Evolutionary conservation across 2,113 vertebrate species (phyloP), one percentile per base, ranked within the genome.

Genomic region (Centropristis striata): DNA sequence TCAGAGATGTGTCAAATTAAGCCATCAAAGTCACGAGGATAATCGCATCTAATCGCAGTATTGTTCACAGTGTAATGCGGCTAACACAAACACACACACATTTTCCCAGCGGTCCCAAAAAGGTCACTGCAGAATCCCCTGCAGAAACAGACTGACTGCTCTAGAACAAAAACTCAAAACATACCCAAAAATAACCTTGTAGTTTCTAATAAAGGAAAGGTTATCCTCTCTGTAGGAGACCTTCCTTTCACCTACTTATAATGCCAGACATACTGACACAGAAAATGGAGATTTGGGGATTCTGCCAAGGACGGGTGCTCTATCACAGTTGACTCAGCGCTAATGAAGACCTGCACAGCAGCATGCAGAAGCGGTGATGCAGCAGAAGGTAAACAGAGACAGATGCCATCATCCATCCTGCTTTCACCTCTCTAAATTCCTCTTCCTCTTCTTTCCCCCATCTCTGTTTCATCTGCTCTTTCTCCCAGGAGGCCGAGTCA

Each of bases 341-440:
- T 70, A 32, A 83, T 81, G 47, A 60, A 63, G 61, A 69, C 64
- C 37, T 60, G 71, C 59, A 16, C 78, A 80, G 57, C 54, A 37
- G 80, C 37, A 65, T 7, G 57, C 64, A 75, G 54, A 44, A 61
- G 68, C 71, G 28, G 46, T 39, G 55, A 68, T 69, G 59, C 71
- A 75, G 58, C 70, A 78, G 39, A 50, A 71, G 74, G 67, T 79
- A 83, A 80, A 84, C 58, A 83, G 60, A 83, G 72, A 88, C 85
- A 81, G 83, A 86, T 80, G 85, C 70, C 75, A 66, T 85, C 84
- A 61, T 89, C 77, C 65, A 86, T 92, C 66, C 69, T 83, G 37
- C 64, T 68, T 53, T 39, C 55, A 9, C 18, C 44, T 63, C 6
- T 16, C 47, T 18, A 59, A 46, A 73, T 65, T 72, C 32, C 15